Conservation (phyloP, 2,888 invertebrate species). For the Ectemnius lituratus region DNA sequence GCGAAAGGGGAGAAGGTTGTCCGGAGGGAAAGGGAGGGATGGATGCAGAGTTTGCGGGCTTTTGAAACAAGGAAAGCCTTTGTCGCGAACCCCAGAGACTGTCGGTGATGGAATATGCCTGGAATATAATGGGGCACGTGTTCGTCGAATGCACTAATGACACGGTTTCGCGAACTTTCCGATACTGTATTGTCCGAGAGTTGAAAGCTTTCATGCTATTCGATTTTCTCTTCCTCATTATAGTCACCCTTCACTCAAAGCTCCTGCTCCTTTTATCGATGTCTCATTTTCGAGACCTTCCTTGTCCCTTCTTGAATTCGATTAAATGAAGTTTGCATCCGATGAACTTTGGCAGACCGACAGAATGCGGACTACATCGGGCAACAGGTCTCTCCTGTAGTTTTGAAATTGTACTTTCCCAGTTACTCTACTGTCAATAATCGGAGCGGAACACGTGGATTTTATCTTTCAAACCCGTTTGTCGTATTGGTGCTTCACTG, state of each 20-base stretch:
- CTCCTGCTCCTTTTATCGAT: neutral
- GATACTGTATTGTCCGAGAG: constrained; percentile 55
- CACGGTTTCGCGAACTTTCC: constrained; percentile 59
- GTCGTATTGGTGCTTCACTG: too few relatives aligned
- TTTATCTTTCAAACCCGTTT: too few relatives aligned
- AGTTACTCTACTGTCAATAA: too few relatives aligned
- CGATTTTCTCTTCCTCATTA: constrained; percentile 21
- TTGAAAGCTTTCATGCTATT: constrained; percentile 22
- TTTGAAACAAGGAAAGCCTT: constrained; percentile 59
- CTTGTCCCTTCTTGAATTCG: too few relatives aligned
- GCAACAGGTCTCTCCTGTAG: too few relatives aligned
- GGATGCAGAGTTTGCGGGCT: constrained; percentile 25
- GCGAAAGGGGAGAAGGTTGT: neutral
- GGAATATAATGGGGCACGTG: constrained; percentile 66
- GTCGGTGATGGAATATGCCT: constrained; percentile 30
- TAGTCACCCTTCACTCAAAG: neutral
- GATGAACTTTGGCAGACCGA: too few relatives aligned
- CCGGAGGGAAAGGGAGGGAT: constrained; percentile 1
- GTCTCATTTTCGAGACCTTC: too few relatives aligned
- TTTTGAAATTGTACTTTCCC: too few relatives aligned
- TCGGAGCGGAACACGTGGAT: too few relatives aligned
- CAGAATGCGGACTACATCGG: too few relatives aligned
- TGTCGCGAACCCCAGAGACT: constrained; percentile 43
- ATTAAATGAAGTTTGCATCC: too few relatives aligned
- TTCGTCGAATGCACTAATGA: constrained; percentile 60